Evolutionary conservation across 2,113 vertebrate species (phyloP), one percentile per base, ranked within the genome.

Genomic region (Neogale vison): DNA sequence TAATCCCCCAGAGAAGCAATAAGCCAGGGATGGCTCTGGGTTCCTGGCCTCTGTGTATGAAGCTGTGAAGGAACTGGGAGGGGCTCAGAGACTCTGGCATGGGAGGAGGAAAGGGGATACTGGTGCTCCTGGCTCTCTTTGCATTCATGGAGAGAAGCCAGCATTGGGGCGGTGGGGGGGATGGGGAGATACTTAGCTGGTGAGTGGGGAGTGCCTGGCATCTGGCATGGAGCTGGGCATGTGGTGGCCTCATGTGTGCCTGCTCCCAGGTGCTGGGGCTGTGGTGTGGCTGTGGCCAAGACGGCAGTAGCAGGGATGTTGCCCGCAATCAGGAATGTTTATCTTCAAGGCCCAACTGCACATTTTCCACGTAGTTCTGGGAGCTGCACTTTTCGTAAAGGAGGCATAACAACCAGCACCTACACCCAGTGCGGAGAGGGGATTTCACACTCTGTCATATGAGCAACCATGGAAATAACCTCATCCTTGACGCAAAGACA

Each of bases 161-260:
- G 9, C 4, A 15, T 24, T 0, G 20, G 52, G n/a, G 15, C 12
- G 0, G 61, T 6, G 47, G 26, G 29, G 26, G 4, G 11, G 2
- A 31, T 57, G 55, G 29, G 63, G 29, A 7, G 3, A 81, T 7
- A 1, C 6, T 7, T 9, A 31, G 57, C 31, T 26, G 5, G 29
- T 26, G 1, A 34, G 42, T 42, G 29, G 18, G n/a, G 14, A 80
- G 65, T 7, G 39, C 34, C 18, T 52, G 29, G 55, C 29, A 39
- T 24, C 61, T 0, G 6, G 42, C 7, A 1, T 26, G 29, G 45
- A 52, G 29, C 45, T 36, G 55, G 47, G 39, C 21, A 6, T 42
- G 8, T 1, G 7, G n/a, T 11, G 45, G 72, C 50, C 65, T 85
- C 23, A 14, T 47, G 24, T 26, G 23, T 81, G 76, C 67, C 42